Conservation (phyloP, 2,888 invertebrate genomes). For the Thalpophila matura region DNA sequence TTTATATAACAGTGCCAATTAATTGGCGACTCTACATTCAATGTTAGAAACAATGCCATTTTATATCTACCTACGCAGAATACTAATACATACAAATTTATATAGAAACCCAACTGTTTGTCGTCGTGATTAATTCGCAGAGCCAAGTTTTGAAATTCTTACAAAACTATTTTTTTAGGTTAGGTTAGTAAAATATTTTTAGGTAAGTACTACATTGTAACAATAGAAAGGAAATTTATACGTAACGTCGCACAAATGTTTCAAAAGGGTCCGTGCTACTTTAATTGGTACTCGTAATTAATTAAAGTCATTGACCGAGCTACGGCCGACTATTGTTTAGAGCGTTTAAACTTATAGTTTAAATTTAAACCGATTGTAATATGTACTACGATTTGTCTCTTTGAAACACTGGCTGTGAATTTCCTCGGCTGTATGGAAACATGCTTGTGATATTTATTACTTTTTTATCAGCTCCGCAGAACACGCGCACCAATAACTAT, state of each 20-base stretch:
- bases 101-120: constrained; percentile 6
- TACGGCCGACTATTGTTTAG: constrained; percentile 65
- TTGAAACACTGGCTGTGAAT: constrained; percentile 50
- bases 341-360: constrained; percentile 31
- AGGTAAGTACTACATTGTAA: constrained; percentile 15
- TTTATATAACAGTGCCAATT: constrained; percentile 43
- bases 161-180: background rate
- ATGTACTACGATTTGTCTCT: constrained; percentile 46
- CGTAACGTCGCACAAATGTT: constrained; percentile 48
- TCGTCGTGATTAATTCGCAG: constrained; percentile 6
- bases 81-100: constrained; percentile 23
- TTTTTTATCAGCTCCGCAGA: constrained; percentile 65
- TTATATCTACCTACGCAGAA: constrained; percentile 21
- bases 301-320: constrained; percentile 76
- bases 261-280: constrained; percentile 61
- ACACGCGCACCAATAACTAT: constrained; percentile 65
- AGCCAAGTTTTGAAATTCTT: background rate
- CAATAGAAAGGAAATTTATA: constrained; percentile 52
- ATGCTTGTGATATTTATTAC: constrained; percentile 61
- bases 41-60: constrained; percentile 42
- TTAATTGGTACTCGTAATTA: constrained; percentile 77
- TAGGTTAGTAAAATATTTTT: constrained; percentile 11
- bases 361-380: constrained; percentile 49
- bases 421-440: constrained; percentile 44
- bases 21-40: constrained; percentile 35